phyloP scores from a whole-genome alignment of 2,797 vertebrate species.

The Emydoidea blandingii region DNA sequence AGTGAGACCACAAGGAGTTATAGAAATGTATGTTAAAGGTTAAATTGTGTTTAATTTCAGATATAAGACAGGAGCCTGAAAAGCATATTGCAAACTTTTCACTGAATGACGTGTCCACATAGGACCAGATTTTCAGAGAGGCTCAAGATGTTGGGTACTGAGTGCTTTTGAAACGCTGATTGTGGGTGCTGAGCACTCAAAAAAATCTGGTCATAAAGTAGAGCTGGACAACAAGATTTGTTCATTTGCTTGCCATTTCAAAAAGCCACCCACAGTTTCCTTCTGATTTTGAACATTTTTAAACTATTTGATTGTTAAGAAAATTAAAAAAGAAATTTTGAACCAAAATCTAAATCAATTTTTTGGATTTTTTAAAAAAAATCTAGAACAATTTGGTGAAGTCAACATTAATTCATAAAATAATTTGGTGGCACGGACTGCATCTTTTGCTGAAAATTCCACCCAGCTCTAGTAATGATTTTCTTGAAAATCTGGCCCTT shows the following conservation, averaged over 20 bases:
- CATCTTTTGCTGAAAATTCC: not conserved
- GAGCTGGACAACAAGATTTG: not conserved
- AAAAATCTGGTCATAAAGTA: not conserved
- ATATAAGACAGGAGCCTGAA: not conserved
- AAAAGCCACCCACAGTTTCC: not conserved
- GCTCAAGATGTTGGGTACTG: not conserved
- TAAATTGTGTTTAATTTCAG: conserved; percentile 8
- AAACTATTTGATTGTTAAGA: not conserved
- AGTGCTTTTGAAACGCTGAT: not conserved
- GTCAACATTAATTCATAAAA: not conserved
- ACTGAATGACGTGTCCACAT: not conserved
- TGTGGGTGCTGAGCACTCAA: not conserved
- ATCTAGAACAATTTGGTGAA: not conserved
- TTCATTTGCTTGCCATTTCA: not conserved
- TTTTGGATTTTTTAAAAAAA: too few relatives aligned
- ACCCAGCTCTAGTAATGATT: not conserved
- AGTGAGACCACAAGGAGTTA: not conserved
- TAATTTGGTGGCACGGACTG: not conserved
- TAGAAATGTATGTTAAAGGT: conserved; percentile 6
- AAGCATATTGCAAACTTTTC: not conserved
- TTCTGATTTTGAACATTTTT: not conserved
- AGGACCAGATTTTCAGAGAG: conserved; percentile 11
- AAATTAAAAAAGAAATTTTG: not conserved
- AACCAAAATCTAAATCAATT: not conserved
- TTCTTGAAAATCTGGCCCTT: conserved; percentile 29